Percentiles rank a stretch among this genome's conserved stretches.
phyloP scores from a whole-genome alignment of 2,888 invertebrate genomes.

The Platycnemis pennipes region DNA sequence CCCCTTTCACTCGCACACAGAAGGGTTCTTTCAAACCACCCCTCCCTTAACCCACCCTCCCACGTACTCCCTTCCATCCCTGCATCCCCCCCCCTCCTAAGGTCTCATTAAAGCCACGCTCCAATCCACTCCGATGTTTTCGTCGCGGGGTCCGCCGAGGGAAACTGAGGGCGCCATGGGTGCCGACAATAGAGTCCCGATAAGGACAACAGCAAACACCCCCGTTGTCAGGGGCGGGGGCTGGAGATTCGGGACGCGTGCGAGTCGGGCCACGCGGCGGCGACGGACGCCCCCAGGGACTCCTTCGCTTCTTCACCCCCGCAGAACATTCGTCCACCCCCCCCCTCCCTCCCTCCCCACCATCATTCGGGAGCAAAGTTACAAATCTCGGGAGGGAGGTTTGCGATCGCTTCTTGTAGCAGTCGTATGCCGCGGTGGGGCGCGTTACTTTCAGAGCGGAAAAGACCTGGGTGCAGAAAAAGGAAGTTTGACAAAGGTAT shows the following conservation, averaged over 20 bases:
- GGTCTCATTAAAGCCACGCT: conserved; percentile 63
- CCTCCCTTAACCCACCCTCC: neutral
- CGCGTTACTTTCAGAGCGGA: neutral
- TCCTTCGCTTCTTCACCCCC: neutral
- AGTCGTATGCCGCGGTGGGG: too few relatives aligned
- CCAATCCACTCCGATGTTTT: conserved; percentile 63
- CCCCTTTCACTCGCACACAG: neutral
- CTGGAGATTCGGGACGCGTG: conserved; percentile 41
- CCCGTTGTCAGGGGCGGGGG: conserved; percentile 34
- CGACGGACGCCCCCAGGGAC: neutral
- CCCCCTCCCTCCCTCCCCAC: too few relatives aligned
- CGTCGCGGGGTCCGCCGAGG: conserved; percentile 20
- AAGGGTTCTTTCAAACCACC: neutral
- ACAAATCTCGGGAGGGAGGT: neutral
- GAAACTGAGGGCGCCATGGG: conserved; percentile 30
- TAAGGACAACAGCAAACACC: conserved; percentile 66
- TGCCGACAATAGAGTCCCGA: conserved; percentile 26
- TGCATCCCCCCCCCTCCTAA: conserved; percentile 25
- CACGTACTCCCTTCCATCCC: neutral
- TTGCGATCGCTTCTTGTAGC: neutral
- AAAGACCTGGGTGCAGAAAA: neutral
- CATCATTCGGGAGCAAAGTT: neutral
- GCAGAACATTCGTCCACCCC: neutral
- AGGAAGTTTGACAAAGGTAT: neutral
- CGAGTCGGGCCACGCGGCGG: conserved; percentile 49